Conservation (phyloP, 2,888 invertebrate species). For the Aelia acuminata region DNA sequence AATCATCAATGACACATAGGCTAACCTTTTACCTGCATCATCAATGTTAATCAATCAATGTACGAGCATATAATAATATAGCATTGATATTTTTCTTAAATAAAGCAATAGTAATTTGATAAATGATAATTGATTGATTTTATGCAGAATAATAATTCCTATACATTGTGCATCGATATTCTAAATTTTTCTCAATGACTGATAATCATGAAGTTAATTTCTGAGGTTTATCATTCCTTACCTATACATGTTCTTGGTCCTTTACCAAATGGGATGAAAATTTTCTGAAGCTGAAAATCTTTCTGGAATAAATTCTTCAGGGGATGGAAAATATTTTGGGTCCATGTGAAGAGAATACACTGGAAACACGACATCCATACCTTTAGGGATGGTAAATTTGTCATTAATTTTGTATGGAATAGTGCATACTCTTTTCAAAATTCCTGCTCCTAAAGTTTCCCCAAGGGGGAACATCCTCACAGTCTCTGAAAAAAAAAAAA, state of each 20-base stretch:
- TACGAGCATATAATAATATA: no score
- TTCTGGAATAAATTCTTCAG: constrained; percentile 58
- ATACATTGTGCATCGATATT: no score
- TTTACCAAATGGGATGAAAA: constrained; percentile 56
- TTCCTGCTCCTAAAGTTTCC: no score
- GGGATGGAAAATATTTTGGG: constrained; percentile 47
- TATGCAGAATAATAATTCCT: no score
- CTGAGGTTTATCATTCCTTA: background rate
- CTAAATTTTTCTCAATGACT: no score
- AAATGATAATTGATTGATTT: no score
- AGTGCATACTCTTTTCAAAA: constrained; percentile 40
- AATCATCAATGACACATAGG: background rate
- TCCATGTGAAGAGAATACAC: constrained; percentile 30
- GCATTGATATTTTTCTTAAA: no score
- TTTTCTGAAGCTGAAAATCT: constrained; percentile 5
- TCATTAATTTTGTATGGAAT: constrained; percentile 49
- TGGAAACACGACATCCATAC: constrained; percentile 24
- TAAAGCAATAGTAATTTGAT: no score
- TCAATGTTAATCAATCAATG: no score
- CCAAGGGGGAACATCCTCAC: constrained; percentile 39
- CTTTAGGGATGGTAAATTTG: constrained; percentile 9
- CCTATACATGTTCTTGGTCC: constrained; percentile 58
- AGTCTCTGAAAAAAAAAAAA: constrained; percentile 52
- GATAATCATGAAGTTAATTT: no score
- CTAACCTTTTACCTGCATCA: background rate